Evolutionary conservation across 2,888 invertebrate species (phyloP).

Genomic region (Nudaria mundana): DNA sequence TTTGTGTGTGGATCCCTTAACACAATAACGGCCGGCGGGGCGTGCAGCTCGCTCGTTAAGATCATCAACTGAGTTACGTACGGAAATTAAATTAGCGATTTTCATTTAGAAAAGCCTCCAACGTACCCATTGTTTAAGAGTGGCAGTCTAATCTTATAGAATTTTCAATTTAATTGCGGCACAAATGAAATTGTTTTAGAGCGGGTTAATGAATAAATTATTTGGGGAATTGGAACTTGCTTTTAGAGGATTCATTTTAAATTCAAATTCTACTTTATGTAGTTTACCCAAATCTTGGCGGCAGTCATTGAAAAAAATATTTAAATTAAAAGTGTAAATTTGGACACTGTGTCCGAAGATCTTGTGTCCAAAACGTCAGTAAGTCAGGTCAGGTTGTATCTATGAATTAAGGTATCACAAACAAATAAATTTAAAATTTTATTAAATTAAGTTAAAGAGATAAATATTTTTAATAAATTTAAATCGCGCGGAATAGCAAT

Average conservation of each 20-base stretch:
- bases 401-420: too few species aligned
- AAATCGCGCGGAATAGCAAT: too few species aligned
- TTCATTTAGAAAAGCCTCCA: constrained; percentile 35
- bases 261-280: not conserved
- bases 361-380: too few species aligned
- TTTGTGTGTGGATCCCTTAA: too few species aligned
- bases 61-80: constrained; percentile 28
- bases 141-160: constrained; percentile 14
- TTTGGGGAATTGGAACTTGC: not conserved
- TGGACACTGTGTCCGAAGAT: too few species aligned
- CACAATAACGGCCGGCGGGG: constrained; percentile 13
- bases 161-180: constrained; percentile 21
- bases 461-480: too few species aligned
- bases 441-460: too few species aligned
- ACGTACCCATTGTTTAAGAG: constrained; percentile 11
- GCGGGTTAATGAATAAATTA: constrained; percentile 5
- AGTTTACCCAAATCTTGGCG: not conserved
- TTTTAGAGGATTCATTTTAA: not conserved
- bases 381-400: not conserved
- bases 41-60: constrained; percentile 18
- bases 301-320: not conserved
- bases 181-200: constrained; percentile 12
- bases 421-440: too few species aligned
- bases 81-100: constrained; percentile 40
- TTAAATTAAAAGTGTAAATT: not conserved